These are phyloP conservation scores for Heliconius ethilla DNA, from an alignment of 2,888 invertebrate genomes.

Conservation along the genomic window DNA sequence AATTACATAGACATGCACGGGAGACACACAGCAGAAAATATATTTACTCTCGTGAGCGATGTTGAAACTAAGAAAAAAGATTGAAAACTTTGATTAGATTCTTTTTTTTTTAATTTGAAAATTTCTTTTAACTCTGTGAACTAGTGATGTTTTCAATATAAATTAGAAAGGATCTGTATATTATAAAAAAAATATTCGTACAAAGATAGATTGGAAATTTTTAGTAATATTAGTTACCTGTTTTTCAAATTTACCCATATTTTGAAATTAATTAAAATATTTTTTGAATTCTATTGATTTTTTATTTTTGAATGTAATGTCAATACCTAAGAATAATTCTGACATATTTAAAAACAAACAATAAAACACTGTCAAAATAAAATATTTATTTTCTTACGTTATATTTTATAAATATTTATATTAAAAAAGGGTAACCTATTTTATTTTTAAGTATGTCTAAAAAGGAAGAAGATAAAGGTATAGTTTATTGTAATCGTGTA, in stretches of 20 bases:
- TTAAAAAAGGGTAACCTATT: neutral
- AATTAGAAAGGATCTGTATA: neutral
- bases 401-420: too few species aligned
- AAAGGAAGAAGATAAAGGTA: conserved; percentile 65
- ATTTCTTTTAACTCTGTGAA: neutral
- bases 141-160: neutral
- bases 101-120: neutral
- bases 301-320: neutral
- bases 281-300: neutral
- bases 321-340: neutral
- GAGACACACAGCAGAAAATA: conserved; percentile 72
- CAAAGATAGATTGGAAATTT: neutral
- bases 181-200: neutral
- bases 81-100: conserved; percentile 42
- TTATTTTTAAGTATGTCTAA: conserved; percentile 50
- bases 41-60: conserved; percentile 72
- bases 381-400: too few species aligned
- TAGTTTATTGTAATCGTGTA: conserved; percentile 70
- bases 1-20: conserved; percentile 69
- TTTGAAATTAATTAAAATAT: neutral
- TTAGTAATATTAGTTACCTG: too few species aligned
- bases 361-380: neutral
- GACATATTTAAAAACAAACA: conserved; percentile 4
- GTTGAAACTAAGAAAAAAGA: conserved; percentile 66
- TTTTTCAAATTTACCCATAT: neutral